Percentiles rank a stretch among this genome's conserved stretches.
Evolutionary conservation across 1,140 invertebrate genomes (phyloP).

Genomic region (Cheumatopsyche charites): DNA sequence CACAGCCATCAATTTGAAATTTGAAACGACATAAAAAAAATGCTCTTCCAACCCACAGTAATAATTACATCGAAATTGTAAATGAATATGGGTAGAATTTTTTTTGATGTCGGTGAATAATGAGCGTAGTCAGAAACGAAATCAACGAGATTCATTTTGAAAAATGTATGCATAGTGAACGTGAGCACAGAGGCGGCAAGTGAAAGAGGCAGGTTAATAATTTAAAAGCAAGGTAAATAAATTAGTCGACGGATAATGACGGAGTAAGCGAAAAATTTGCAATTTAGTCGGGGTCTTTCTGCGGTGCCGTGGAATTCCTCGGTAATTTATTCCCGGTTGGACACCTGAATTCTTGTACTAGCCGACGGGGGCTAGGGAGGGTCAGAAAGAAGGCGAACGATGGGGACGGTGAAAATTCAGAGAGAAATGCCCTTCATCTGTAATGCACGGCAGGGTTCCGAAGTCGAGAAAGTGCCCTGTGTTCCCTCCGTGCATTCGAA

Average conservation of each 20-base stretch:
- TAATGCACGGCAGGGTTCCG: conserved; percentile 24
- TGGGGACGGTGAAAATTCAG: conserved; percentile 9
- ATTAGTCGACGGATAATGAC: conserved; percentile 25
- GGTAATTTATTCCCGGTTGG: conserved; percentile 26
- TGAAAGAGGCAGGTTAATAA: conserved; percentile 12
- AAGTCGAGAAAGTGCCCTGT: conserved; percentile 22
- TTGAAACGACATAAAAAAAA: too few relatives aligned
- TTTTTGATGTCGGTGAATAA: too few relatives aligned
- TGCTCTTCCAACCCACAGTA: too few relatives aligned
- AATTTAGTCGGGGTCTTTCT: conserved; percentile 22
- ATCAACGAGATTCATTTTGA: too few relatives aligned
- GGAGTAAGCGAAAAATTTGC: conserved; percentile 25
- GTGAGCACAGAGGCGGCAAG: background rate
- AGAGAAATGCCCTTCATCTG: conserved; percentile 36
- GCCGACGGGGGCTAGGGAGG: background rate
- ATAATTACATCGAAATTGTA: too few relatives aligned
- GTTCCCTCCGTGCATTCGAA: background rate
- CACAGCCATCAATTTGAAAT: too few relatives aligned
- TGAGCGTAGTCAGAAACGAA: too few relatives aligned
- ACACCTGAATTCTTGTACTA: conserved; percentile 30
- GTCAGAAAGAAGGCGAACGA: background rate
- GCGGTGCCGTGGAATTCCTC: conserved; percentile 11
- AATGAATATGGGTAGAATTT: too few relatives aligned
- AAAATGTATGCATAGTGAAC: too few relatives aligned
- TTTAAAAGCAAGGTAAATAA: conserved; percentile 27